Evolutionary conservation across 1,140 invertebrate genomes (phyloP).

Genomic region (Magallana gigas): DNA sequence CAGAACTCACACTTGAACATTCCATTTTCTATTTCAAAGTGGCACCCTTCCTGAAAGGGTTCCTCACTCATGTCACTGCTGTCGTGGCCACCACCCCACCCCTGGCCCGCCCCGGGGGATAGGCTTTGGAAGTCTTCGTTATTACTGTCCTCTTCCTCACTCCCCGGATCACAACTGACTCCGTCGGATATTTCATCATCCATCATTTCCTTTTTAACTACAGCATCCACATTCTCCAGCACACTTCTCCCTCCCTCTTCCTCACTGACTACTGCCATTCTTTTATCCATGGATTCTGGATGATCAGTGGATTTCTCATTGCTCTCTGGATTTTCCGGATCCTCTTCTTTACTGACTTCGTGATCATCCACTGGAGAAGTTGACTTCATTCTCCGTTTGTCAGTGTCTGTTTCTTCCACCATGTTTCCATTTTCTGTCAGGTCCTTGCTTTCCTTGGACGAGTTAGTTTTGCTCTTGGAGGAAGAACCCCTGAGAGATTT

Average conservation of each 20-base stretch:
- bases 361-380: background rate
- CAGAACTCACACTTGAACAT: constrained; percentile 71
- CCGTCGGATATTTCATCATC: constrained; percentile 23
- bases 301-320: constrained; percentile 9
- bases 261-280: background rate
- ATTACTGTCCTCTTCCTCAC: constrained; percentile 42
- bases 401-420: constrained; percentile 1
- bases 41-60: background rate
- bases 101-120: background rate
- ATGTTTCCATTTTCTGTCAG: constrained; percentile 13
- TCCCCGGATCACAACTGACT: constrained; percentile 29
- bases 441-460: constrained; percentile 2
- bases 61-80: background rate
- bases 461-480: constrained; percentile 13
- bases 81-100: background rate
- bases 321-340: constrained; percentile 11
- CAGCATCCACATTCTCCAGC: constrained; percentile 1
- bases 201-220: constrained; percentile 36
- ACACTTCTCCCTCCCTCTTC: background rate
- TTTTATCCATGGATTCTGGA: constrained; percentile 13
- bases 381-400: background rate
- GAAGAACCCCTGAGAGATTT: constrained; percentile 15
- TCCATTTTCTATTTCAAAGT: background rate
- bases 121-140: constrained; percentile 28
- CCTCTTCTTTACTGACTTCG: background rate